Percentiles rank a stretch among this genome's conserved stretches.
Evolutionary conservation across 2,888 invertebrate genomes (phyloP).

Genomic region (Diarsia brunnea): DNA sequence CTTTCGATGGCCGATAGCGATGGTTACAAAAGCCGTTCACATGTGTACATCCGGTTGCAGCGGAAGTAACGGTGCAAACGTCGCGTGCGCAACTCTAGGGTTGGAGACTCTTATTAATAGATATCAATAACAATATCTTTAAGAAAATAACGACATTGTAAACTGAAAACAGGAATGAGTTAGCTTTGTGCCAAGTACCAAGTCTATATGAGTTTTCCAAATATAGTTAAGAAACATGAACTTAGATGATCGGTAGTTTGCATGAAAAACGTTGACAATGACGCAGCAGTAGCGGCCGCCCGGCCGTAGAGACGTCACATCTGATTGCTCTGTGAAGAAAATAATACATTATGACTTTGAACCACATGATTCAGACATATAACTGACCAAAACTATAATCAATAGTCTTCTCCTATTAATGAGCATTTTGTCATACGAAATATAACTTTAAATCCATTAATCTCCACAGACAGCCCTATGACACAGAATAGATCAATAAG

Average conservation of each 20-base stretch:
- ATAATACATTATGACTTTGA: not conserved
- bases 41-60: slow-evolving; percentile 73
- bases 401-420: not conserved
- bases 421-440: not conserved
- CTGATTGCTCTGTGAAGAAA: not conserved
- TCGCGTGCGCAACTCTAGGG: slow-evolving; percentile 76
- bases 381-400: not conserved
- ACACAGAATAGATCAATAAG: slow-evolving; percentile 60
- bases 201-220: no score
- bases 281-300: not conserved
- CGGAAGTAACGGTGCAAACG: slow-evolving; percentile 83
- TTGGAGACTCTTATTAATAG: slow-evolving; percentile 26
- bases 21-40: slow-evolving; percentile 65
- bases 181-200: no score
- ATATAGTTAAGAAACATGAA: not conserved
- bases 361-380: not conserved
- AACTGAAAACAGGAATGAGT: not conserved
- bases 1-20: slow-evolving; percentile 46
- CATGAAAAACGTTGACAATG: not conserved
- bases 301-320: not conserved
- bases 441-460: slow-evolving; percentile 1
- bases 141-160: no score
- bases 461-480: slow-evolving; percentile 51
- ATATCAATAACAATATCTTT: not conserved
- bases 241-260: not conserved